A percentile compares a stretch with the other conserved stretches of the same genome.
phyloP scores from a whole-genome alignment of 2,888 invertebrate species.

The Brenthis hecate region DNA sequence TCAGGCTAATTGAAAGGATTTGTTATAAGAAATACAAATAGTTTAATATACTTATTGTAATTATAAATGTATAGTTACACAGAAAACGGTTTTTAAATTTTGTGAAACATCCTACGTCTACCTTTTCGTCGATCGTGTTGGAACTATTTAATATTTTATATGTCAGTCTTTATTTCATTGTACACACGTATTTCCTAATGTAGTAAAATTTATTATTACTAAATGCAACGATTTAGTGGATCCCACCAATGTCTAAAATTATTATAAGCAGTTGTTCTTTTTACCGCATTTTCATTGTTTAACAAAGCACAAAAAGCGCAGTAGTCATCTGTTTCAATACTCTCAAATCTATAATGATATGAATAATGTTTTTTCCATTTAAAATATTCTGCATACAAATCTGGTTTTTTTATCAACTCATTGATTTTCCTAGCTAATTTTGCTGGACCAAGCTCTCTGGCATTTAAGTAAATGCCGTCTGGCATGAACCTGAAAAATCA shows the following conservation, averaged over 20 bases:
- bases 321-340: constrained; percentile 62
- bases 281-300: constrained; percentile 54
- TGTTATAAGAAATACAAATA: too few species aligned
- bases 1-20: too few species aligned
- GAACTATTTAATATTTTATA: neutral
- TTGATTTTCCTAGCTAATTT: constrained; percentile 59
- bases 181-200: neutral
- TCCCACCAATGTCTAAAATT: constrained; percentile 67
- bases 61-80: too few species aligned
- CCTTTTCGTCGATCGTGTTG: too few species aligned
- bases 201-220: neutral
- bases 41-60: too few species aligned
- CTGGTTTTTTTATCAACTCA: constrained; percentile 55
- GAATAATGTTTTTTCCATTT: constrained; percentile 68
- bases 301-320: constrained; percentile 64
- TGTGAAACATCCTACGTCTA: too few species aligned
- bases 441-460: constrained; percentile 49
- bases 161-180: neutral
- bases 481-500: constrained; percentile 65
- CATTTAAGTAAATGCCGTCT: constrained; percentile 65
- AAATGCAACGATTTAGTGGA: constrained; percentile 43
- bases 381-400: constrained; percentile 61
- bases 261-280: constrained; percentile 49
- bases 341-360: constrained; percentile 53
- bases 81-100: too few species aligned